Percentiles rank a stretch among this genome's conserved stretches.
These are phyloP conservation scores for Cyclargus thomasi DNA, from an alignment of 1,140 invertebrate species.

Conservation along the genomic window DNA sequence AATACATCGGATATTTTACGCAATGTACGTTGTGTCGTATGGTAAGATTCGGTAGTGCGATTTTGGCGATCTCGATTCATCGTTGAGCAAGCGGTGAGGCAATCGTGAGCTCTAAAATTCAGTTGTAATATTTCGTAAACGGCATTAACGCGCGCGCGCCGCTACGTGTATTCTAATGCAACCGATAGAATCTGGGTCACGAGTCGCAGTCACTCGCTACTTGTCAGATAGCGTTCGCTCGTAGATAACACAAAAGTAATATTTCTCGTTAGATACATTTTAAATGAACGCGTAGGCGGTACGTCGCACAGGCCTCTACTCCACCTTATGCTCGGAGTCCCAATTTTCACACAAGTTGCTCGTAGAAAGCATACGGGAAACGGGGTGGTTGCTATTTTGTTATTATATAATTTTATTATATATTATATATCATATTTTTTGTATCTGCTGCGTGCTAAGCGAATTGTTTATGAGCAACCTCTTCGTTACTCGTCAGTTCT, in stretches of 20 bases:
- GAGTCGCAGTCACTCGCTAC: constrained; percentile 34
- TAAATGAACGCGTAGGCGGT: constrained; percentile 19
- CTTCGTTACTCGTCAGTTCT: constrained; percentile 30
- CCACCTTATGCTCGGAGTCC: neutral
- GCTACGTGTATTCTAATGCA: constrained; percentile 65
- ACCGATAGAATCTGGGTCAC: constrained; percentile 64
- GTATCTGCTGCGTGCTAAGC: constrained; percentile 21
- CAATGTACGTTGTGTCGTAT: constrained; percentile 20
- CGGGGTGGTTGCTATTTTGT: constrained; percentile 2
- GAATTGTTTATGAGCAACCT: constrained; percentile 21
- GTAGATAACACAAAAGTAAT: constrained; percentile 33
- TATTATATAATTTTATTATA: too few species aligned
- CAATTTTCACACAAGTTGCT: constrained; percentile 8
- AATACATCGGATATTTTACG: neutral
- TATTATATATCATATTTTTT: neutral
- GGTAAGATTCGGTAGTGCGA: constrained; percentile 30
- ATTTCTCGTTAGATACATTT: constrained; percentile 19
- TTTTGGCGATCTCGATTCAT: constrained; percentile 58
- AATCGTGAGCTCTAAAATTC: constrained; percentile 66
- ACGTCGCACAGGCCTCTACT: constrained; percentile 19
- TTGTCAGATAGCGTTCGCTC: constrained; percentile 45
- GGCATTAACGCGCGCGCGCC: constrained; percentile 61
- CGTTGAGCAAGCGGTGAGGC: constrained; percentile 65
- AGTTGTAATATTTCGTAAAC: constrained; percentile 70
- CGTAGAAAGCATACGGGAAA: constrained; percentile 6